Evolutionary conservation across 2,888 invertebrate species (phyloP), one percentile per base, ranked within the genome.

Genomic region (Synanthedon andrenaeformis): DNA sequence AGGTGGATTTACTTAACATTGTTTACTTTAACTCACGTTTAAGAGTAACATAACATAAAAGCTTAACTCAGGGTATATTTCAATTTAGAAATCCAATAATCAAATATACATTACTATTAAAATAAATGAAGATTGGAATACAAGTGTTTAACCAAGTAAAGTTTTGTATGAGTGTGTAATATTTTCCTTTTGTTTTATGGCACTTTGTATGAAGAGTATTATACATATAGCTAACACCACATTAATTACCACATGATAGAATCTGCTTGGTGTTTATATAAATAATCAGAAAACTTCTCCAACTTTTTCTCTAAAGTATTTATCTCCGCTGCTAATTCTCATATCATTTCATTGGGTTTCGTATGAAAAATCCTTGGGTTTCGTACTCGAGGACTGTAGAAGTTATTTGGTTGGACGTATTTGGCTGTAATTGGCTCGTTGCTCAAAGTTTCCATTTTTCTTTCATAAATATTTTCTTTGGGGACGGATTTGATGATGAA

Each of bases 221-320:
- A 35, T 35, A 35, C 10, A 35, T n/a, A n/a, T n/a, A 35, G 10
- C 10, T 6, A 35, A 35, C 35, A 35, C 10, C 35, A 35, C 35
- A n/a, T 3, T 45, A 45, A 45, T 76, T 61, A 91, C 90, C 91
- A 91, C 83, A 91, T 86, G 64, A 90, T 90, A 42, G 90, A 90
- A 62, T 90, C 89, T 1, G 89, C 88, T 67, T 90, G 88, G 56
- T 89, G 83, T 66, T 88, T 89, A 62, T 80, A 76, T 59, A 89
- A 63, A 64, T 87, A 82, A 60, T 88, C 86, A 4, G 88, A 88
- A 66, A 88, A 88, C 58, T 72, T 82, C 59, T 88, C 88, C 55
- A 88, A 67, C 73, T 82, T 87, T 60, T 64, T 79, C 77, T 88
- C 87, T 77, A 88, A 87, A 80, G 85, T 78, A 73, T 81, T 85